phyloP scores from a whole-genome alignment of 2,888 invertebrate species.

The Sesia bembeciformis region DNA sequence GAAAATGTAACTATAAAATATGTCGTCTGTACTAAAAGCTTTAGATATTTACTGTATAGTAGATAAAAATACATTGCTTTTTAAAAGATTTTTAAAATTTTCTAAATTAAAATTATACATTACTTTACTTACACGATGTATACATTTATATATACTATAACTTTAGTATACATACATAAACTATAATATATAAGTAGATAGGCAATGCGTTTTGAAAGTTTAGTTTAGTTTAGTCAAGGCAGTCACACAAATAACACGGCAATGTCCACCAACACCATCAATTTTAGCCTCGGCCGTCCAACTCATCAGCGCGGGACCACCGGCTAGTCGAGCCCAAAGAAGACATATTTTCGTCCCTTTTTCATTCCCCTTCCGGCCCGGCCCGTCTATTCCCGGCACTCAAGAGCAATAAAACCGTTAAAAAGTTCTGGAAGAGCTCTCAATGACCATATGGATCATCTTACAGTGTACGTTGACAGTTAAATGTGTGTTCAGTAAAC shows the following conservation, averaged over 20 bases:
- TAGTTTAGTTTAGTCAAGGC: no score
- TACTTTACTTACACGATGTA: no score
- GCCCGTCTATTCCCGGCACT: constrained; percentile 9
- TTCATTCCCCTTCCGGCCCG: constrained; percentile 42
- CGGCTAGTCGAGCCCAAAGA: constrained; percentile 34
- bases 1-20: no score
- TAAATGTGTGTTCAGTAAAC: background rate
- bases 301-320: constrained; percentile 29
- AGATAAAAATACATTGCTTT: no score
- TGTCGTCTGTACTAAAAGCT: no score
- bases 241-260: background rate
- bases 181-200: no score
- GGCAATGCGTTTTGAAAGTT: no score
- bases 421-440: constrained; percentile 15
- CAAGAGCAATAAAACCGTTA: constrained; percentile 24
- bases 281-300: background rate
- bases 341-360: constrained; percentile 43
- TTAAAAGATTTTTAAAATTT: no score
- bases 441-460: constrained; percentile 45
- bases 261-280: background rate
- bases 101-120: no score
- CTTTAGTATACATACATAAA: no score
- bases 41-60: no score
- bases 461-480: constrained; percentile 19
- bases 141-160: no score